Evolutionary conservation across 2,113 vertebrate genomes (phyloP), one percentile per base, ranked within the genome.

Genomic region (Halcyon senegalensis): DNA sequence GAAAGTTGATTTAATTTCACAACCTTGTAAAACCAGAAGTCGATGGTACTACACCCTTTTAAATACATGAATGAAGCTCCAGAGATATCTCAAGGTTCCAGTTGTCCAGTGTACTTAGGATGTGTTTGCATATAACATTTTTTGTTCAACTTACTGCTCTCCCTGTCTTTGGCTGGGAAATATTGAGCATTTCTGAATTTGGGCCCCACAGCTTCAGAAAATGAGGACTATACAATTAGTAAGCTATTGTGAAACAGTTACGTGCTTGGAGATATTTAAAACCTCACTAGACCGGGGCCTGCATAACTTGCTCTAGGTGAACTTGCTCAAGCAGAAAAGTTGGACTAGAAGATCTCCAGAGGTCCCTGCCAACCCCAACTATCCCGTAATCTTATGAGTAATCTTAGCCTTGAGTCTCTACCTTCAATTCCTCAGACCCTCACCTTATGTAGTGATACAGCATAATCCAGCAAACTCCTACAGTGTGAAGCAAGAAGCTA

Each of bases 211-310:
- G 17, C 58, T 68, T 90, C 48, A 67, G 51, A 84, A 84, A 84
- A 59, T 0, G 2, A 87, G 20, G 27, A 48, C 27, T n/a, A 7
- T 41, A 13, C 7, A 48, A 17, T 64, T 59, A 69, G 37, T 16
- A 56, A 64, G 4, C 2, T 33, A 8, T 59, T 60, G 9, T 60
- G 39, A 64, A 68, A 56, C 8, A 53, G 53, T 66, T 74, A 6
- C 7, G 17, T 12, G 7, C 16, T 8, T 53, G 20, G 35, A 84
- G 44, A 16, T 56, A 30, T 10, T 66, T 5, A 70, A 66, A 90
- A 66, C 16, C 41, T 3, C 4, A 10, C 8, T 35, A 27, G 23
- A 53, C 0, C 0, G 18, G 16, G 17, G 37, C 10, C 35, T 44
- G 18, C 66, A 2, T 18, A 84, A 44, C 41, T 87, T 84, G 9